Evolutionary conservation across 2,888 invertebrate species (phyloP).

Genomic region (Hartigia nigra): DNA sequence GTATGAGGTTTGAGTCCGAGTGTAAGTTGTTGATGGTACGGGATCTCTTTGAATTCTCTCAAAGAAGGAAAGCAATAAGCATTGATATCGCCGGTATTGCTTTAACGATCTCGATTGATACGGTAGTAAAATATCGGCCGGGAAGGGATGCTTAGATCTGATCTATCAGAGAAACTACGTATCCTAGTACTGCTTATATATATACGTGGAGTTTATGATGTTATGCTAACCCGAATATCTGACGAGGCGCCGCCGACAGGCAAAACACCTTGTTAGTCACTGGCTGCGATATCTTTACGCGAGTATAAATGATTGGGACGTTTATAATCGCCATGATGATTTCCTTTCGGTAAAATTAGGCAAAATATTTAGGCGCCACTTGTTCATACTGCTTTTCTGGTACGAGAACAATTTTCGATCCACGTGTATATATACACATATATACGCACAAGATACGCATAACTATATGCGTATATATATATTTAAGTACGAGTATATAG

Average conservation of each 20-base stretch:
- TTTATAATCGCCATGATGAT: neutral
- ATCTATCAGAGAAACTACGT: slow-evolving; percentile 4
- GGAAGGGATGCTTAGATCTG: slow-evolving; percentile 8
- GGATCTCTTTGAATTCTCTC: neutral
- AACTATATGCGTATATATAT: slow-evolving; percentile 7
- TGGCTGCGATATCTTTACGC: slow-evolving; percentile 6
- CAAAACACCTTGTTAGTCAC: slow-evolving; percentile 35
- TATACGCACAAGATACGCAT: neutral
- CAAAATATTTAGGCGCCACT: neutral
- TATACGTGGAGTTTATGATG: slow-evolving; percentile 52
- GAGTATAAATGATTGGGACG: neutral
- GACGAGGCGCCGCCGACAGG: slow-evolving; percentile 31
- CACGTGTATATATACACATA: no score
- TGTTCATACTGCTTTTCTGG: neutral
- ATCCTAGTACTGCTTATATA: slow-evolving; percentile 43
- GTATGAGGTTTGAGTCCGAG: neutral
- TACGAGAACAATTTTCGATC: no score
- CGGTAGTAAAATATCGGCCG: slow-evolving; percentile 24
- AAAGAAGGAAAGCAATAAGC: neutral
- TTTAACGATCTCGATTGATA: slow-evolving; percentile 35
- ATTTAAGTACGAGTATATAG: neutral
- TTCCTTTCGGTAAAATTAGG: neutral
- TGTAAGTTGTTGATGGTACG: neutral
- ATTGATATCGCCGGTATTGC: neutral
- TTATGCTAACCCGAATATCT: slow-evolving; percentile 54